Percentiles rank a stretch among this genome's conserved stretches.
phyloP scores from a whole-genome alignment of 2,797 vertebrate species.

The Sternotherus odoratus region DNA sequence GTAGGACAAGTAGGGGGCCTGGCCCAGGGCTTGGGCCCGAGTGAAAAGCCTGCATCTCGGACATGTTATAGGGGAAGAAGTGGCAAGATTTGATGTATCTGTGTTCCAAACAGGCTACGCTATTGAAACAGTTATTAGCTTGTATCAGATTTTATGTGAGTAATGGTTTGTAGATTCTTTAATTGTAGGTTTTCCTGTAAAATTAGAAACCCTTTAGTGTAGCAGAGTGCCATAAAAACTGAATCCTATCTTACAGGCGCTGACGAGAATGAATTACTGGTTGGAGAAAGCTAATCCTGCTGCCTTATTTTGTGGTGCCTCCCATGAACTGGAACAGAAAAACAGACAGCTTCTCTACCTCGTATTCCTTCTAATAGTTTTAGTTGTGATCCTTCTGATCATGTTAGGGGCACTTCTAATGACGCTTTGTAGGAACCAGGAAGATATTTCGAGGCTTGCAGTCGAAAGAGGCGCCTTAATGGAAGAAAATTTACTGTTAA shows the following conservation, averaged over 20 bases:
- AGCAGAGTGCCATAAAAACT: not conserved
- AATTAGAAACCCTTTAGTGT: not conserved
- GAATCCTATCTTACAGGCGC: not conserved
- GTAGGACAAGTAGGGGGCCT: accelerated
- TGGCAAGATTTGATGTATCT: not conserved
- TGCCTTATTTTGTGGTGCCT: not conserved
- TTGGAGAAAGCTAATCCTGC: not conserved
- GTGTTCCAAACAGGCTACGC: not conserved
- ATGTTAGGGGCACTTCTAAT: not conserved
- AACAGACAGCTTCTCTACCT: not conserved
- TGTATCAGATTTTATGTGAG: not conserved
- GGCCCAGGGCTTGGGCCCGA: not conserved
- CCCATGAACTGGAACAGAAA: not conserved
- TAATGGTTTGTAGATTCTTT: not conserved
- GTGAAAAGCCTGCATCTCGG: accelerated
- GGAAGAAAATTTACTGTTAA: not conserved
- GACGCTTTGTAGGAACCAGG: not conserved
- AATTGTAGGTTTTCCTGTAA: not conserved
- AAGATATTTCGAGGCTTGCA: not conserved
- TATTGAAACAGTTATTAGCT: not conserved
- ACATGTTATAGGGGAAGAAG: not conserved
- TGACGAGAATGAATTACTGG: not conserved
- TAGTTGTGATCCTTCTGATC: not conserved
- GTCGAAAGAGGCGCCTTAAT: not conserved
- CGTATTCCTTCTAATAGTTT: not conserved